Percentiles rank a stretch among this genome's conserved stretches.
Evolutionary conservation across 2,113 vertebrate genomes (phyloP).

Genomic region (Cromileptes altivelis): DNA sequence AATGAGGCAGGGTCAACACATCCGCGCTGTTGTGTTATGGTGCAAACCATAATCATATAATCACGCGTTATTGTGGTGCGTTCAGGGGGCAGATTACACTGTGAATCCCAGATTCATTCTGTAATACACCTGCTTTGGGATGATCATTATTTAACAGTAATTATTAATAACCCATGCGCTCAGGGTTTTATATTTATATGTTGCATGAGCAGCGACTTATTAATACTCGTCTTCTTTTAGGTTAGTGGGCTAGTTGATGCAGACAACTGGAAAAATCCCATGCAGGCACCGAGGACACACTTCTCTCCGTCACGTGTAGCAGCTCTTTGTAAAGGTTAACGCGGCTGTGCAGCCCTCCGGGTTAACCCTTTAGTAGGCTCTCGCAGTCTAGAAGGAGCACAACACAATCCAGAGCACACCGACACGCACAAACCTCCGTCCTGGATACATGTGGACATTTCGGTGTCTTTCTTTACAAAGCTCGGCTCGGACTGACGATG

Average conservation of each 20-base stretch:
- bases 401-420: slow-evolving; percentile 19
- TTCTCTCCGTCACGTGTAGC: slow-evolving; percentile 84
- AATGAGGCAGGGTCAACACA: slow-evolving; percentile 34
- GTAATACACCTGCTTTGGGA: neutral
- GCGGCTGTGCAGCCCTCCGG: slow-evolving; percentile 70
- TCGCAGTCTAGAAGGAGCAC: slow-evolving; percentile 18
- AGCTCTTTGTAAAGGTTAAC: slow-evolving; percentile 84
- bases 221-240: slow-evolving; percentile 38
- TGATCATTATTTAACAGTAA: neutral
- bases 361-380: slow-evolving; percentile 71
- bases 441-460: slow-evolving; percentile 17
- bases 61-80: neutral
- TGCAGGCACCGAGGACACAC: slow-evolving; percentile 72
- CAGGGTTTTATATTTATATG: neutral
- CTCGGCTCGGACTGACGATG: neutral
- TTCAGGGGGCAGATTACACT: neutral
- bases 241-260: slow-evolving; percentile 65
- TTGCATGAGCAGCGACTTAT: neutral
- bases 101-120: neutral
- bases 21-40: slow-evolving; percentile 7
- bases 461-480: slow-evolving; percentile 14
- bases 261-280: slow-evolving; percentile 70
- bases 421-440: neutral
- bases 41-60: neutral
- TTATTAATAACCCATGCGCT: neutral